Evolutionary conservation across 30 jellyfish, hydroid and myxozoan genomes (phyloP).

Genomic region (Cassiopea andromeda): DNA sequence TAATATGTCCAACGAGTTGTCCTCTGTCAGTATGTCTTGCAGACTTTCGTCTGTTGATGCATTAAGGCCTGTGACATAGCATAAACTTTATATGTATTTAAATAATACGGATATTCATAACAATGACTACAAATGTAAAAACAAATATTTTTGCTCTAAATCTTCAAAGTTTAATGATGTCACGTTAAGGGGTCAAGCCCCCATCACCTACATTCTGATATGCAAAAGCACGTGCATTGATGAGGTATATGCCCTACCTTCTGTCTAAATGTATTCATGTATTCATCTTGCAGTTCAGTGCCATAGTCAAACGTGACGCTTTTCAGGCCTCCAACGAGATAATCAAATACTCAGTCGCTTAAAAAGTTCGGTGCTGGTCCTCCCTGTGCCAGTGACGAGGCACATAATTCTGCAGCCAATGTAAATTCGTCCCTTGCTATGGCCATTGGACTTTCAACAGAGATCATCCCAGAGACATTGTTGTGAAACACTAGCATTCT

Average conservation of each 20-base stretch:
- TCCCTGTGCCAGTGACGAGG: constrained; percentile 14
- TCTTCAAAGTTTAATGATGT: too few species aligned
- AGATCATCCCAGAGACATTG: constrained; percentile 2
- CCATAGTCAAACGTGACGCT: neutral
- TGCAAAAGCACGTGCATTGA: neutral
- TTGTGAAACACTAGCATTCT: neutral
- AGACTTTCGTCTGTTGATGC: constrained; percentile 2
- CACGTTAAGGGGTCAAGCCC: too few species aligned
- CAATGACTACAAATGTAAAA: too few species aligned
- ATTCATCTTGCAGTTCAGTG: neutral
- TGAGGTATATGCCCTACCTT: neutral
- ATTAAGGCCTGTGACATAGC: neutral
- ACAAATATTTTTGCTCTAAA: too few species aligned
- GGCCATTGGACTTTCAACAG: constrained; percentile 12
- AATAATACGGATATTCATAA: too few species aligned
- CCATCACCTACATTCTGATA: neutral
- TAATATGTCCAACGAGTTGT: neutral
- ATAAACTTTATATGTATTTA: too few species aligned
- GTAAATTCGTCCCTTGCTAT: constrained; percentile 9
- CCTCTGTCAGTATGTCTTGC: neutral
- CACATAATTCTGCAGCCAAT: constrained; percentile 16
- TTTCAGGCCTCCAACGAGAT: constrained; percentile 16
- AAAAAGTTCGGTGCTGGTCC: constrained; percentile 33
- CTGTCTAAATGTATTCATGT: neutral
- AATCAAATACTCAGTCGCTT: constrained; percentile 12